Evolutionary conservation across 2,888 invertebrate genomes (phyloP).

Genomic region (Diaphora mendica): DNA sequence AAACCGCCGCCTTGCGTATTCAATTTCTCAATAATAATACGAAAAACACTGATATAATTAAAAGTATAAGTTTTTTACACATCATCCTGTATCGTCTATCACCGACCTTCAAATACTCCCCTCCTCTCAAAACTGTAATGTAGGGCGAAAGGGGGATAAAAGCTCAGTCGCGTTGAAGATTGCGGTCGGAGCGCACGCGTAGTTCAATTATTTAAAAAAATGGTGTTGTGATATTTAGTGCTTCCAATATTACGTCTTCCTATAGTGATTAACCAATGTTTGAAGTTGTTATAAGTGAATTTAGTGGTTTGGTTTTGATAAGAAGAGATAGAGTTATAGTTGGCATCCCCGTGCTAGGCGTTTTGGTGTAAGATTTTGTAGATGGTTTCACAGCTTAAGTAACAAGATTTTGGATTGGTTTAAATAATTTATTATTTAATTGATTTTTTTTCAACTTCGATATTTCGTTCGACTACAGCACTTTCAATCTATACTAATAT

Average conservation of each 20-base stretch:
- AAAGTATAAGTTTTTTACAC: slow-evolving; percentile 14
- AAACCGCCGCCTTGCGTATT: background rate
- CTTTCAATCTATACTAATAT: too few relatives aligned
- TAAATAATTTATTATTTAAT: background rate
- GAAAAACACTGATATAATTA: background rate
- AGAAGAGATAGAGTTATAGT: background rate
- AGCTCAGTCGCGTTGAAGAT: slow-evolving; percentile 61
- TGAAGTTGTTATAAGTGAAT: slow-evolving; percentile 12
- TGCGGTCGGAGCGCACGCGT: slow-evolving; percentile 49
- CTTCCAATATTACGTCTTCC: slow-evolving; percentile 48
- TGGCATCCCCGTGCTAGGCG: background rate
- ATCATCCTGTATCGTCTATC: slow-evolving; percentile 36
- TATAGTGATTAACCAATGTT: slow-evolving; percentile 30
- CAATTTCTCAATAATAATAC: background rate
- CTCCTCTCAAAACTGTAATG: slow-evolving; percentile 47
- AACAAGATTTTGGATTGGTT: background rate
- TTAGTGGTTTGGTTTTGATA: background rate
- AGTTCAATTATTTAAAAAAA: slow-evolving; percentile 19
- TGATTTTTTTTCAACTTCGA: background rate
- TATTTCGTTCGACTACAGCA: background rate
- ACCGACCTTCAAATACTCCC: slow-evolving; percentile 40
- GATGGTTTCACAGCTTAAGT: background rate
- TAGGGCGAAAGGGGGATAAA: slow-evolving; percentile 43
- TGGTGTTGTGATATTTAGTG: slow-evolving; percentile 44
- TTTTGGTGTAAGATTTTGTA: background rate